Conservation (phyloP, 2,113 vertebrate genomes). For the Carettochelys insculpta region DNA sequence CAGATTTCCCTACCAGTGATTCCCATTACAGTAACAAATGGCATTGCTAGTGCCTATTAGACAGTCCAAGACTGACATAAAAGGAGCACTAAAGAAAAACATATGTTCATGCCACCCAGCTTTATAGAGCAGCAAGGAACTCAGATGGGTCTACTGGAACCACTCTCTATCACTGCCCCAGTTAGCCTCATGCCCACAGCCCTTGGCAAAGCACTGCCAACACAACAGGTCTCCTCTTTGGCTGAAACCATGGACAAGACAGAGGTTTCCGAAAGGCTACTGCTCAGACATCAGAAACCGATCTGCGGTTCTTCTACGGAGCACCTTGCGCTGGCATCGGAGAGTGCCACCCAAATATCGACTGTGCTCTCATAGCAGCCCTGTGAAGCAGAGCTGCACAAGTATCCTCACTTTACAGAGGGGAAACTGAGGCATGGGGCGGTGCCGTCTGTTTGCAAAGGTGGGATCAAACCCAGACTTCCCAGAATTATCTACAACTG, state of each 20-base stretch:
- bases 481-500: neutral
- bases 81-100: conserved; percentile 41
- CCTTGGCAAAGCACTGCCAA: neutral
- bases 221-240: neutral
- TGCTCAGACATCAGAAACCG: neutral
- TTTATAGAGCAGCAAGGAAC: neutral
- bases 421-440: neutral
- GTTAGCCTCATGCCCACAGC: neutral
- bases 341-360: neutral
- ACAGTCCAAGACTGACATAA: conserved; percentile 49
- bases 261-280: neutral
- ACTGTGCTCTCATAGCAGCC: neutral
- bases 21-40: conserved; percentile 72
- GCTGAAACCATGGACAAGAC: neutral
- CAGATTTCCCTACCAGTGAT: conserved; percentile 64
- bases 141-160: neutral
- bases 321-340: neutral
- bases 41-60: conserved; percentile 59
- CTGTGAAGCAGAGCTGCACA: neutral
- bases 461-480: neutral
- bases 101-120: neutral
- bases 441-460: neutral
- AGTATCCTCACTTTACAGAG: neutral
- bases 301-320: neutral
- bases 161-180: fast-evolving